Evolutionary conservation across 1,140 invertebrate species (phyloP), one percentile per base, ranked within the genome.

Genomic region (Stegodyphus mimosarum): DNA sequence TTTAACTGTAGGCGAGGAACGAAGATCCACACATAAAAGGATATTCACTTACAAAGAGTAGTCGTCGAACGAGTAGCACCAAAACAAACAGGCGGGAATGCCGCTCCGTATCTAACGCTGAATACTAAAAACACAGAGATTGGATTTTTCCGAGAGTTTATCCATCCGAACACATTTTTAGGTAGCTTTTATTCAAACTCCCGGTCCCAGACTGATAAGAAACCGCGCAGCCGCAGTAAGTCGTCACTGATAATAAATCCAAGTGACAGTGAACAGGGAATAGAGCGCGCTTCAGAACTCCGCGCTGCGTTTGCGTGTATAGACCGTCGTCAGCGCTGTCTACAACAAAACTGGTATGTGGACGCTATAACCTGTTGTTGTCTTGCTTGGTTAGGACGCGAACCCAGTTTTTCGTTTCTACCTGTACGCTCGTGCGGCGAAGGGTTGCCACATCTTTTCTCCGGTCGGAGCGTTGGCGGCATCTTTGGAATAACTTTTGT

Each of bases 281-380:
- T 1, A 3, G 33, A 33, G 3, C 3, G 33, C 33, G 33, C 33
- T 33, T 33, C 33, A 33, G 33, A 33, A 3, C 33, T 33, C 33
- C 3, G 33, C 33, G 33, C 33, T 33, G 33, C 33, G 33, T 33
- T 33, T 60, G 5, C 5, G 9, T 15, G 55, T 2, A 60, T 1
- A 60, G 55, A 18, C 71, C 60, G 55, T 17, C 9, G 6, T 33
- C 49, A 10, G 6, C 15, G 48, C n/a, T 10, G 70, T 74, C 80
- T 33, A 49, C 33, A 18, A 9, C 10, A 73, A 33, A 83, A 83
- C 70, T 83, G 50, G 70, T 33, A 74, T 74, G 69, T 15, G 69
- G 53, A 81, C 52, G 69, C 78, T 72, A 33, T 74, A 74, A 83
- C 80, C 80, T 83, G 80, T 83, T 71, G 66, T 80, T 83, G 80